These are phyloP conservation scores for Tortricodes alternella DNA, from an alignment of 2,888 invertebrate genomes.

Conservation along the genomic window DNA sequence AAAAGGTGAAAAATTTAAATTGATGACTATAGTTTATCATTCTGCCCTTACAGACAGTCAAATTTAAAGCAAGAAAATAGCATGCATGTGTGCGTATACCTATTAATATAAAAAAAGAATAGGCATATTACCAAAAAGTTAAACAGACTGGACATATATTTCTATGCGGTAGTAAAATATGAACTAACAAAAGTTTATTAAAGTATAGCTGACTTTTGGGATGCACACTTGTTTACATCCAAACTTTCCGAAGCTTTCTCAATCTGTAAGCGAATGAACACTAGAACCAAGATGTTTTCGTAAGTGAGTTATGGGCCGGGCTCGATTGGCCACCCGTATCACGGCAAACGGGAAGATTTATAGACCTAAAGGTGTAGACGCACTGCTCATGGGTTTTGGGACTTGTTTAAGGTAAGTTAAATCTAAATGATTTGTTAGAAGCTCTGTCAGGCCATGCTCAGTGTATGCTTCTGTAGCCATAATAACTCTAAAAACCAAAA, in stretches of 20 bases:
- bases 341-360: slow-evolving; percentile 9
- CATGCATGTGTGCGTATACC: too few relatives aligned
- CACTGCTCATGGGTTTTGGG: neutral
- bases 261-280: neutral
- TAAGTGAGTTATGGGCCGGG: slow-evolving; percentile 7
- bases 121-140: too few relatives aligned
- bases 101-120: too few relatives aligned
- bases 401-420: neutral
- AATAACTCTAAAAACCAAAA: too few relatives aligned
- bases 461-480: too few relatives aligned
- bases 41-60: too few relatives aligned
- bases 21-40: too few relatives aligned
- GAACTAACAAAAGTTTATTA: neutral
- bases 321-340: slow-evolving; percentile 13
- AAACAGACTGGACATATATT: too few relatives aligned
- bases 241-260: neutral
- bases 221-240: neutral
- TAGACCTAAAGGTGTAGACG: neutral
- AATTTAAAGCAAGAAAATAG: too few relatives aligned
- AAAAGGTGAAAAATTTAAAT: too few relatives aligned
- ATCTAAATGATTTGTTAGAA: neutral
- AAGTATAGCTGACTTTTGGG: neutral
- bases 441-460: too few relatives aligned
- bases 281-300: slow-evolving; percentile 7
- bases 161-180: too few relatives aligned